A percentile compares a stretch with the other conserved stretches of the same genome.
Conservation (phyloP, 2,113 vertebrate species). For the Hyperopisus bebe region DNA sequence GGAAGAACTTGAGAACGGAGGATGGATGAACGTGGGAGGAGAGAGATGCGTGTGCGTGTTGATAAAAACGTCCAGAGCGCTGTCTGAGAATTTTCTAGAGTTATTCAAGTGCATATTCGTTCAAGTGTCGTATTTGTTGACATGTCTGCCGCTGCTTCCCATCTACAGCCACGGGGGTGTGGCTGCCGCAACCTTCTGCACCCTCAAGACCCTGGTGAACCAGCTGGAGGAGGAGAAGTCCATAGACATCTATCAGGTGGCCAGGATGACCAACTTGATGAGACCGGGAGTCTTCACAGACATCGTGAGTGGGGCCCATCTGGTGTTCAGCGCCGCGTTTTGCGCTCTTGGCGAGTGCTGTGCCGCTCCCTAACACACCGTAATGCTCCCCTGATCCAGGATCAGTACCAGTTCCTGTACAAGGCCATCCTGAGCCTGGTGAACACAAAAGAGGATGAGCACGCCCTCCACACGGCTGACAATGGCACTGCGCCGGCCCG, state of each 20-base stretch:
- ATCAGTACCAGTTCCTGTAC: constrained; percentile 93
- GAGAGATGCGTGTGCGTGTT: not conserved
- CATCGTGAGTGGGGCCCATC: constrained; percentile 61
- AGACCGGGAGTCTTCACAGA: constrained; percentile 85
- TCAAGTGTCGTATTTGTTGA: not conserved
- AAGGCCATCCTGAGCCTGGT: constrained; percentile 90
- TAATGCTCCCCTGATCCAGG: constrained; percentile 57
- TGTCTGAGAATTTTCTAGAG: not conserved
- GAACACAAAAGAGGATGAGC: constrained; percentile 78
- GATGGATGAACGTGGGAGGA: not conserved
- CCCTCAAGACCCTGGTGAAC: constrained; percentile 72
- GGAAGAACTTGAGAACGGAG: not conserved
- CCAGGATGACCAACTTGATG: constrained; percentile 87
- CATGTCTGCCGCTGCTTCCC: not conserved
- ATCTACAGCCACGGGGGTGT: constrained; percentile 76
- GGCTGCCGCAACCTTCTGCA: constrained; percentile 86
- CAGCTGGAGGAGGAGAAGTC: constrained; percentile 80
- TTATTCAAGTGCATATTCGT: not conserved
- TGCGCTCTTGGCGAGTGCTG: not conserved
- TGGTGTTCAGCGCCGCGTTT: not conserved
- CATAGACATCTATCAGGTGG: constrained; percentile 83
- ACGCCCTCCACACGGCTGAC: constrained; percentile 70
- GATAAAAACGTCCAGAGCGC: not conserved
- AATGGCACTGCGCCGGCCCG: constrained; percentile 73
- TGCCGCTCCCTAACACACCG: not conserved